Conservation (phyloP, 2,888 invertebrate species). For the Cheilosia pagana region DNA sequence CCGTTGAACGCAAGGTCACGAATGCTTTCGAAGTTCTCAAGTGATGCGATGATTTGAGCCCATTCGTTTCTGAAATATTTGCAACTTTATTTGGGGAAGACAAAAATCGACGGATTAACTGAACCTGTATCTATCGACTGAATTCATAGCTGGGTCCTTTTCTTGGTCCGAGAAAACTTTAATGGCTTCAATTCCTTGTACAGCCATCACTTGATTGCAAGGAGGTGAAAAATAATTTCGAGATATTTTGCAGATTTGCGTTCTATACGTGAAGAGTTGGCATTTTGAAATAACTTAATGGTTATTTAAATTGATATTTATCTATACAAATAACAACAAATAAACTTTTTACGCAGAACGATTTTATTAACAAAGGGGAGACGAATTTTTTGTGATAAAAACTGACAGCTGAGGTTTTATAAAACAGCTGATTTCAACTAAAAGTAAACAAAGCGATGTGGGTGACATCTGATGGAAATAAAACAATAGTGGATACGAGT, state of each 20-base stretch:
- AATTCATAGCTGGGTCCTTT: constrained; percentile 78
- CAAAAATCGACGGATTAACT: not conserved
- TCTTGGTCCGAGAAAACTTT: constrained; percentile 75
- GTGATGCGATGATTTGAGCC: constrained; percentile 78
- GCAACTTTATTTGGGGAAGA: not conserved
- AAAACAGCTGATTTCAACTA: constrained; percentile 47
- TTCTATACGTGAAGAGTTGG: not conserved
- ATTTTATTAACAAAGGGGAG: constrained; percentile 37
- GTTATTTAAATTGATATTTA: not conserved
- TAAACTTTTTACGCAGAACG: constrained; percentile 5
- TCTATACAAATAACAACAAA: not conserved
- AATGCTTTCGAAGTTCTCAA: constrained; percentile 84
- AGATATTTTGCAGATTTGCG: not conserved
- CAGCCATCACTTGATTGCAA: constrained; percentile 74
- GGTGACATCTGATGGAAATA: constrained; percentile 26
- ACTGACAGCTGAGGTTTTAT: not conserved
- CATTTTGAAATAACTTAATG: constrained; percentile 22
- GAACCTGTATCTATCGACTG: constrained; percentile 80
- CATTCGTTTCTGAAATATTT: constrained; percentile 79
- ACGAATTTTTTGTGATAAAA: constrained; percentile 28
- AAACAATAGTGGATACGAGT: not conserved
- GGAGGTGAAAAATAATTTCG: constrained; percentile 13
- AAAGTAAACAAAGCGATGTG: constrained; percentile 16
- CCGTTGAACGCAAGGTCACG: constrained; percentile 82
- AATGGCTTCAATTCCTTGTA: constrained; percentile 81